Percentiles rank a stretch among this genome's conserved stretches.
Conservation (phyloP, 2,113 vertebrate genomes). For the Alligator mississippiensis region DNA sequence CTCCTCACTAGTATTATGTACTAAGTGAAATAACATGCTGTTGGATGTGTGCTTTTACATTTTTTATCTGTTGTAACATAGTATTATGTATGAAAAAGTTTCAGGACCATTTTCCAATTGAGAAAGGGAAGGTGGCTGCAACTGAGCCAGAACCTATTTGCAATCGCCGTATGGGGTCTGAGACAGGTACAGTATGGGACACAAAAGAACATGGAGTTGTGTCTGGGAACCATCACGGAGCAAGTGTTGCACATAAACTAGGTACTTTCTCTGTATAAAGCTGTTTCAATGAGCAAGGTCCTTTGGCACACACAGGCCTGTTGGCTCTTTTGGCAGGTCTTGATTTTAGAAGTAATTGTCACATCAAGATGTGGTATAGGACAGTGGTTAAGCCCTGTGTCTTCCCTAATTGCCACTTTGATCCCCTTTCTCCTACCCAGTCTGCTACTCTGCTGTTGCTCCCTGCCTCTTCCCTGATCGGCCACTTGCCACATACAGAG, state of each 20-base stretch:
- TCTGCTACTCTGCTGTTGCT: no score
- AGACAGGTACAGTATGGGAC: neutral
- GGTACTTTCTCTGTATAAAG: neutral
- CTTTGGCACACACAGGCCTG: neutral
- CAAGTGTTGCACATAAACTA: neutral
- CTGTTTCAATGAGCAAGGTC: neutral
- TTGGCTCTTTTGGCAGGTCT: no score
- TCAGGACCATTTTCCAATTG: neutral
- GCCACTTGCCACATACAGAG: no score
- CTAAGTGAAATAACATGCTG: neutral
- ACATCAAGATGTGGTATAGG: neutral
- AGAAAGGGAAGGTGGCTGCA: neutral
- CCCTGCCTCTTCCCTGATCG: no score
- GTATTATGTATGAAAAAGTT: neutral
- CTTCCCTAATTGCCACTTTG: no score
- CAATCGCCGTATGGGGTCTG: neutral
- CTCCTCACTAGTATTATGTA: neutral
- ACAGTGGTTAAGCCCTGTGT: neutral
- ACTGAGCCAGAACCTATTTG: no score
- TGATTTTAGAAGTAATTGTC: neutral
- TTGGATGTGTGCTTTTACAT: neutral
- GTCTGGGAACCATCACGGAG: neutral
- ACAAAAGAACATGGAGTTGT: neutral
- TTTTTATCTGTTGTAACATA: neutral
- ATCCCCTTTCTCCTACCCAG: no score